A percentile compares a stretch with the other conserved stretches of the same genome.
Conservation (phyloP, 2,888 invertebrate species). For the Eupithecia pulchellata region DNA sequence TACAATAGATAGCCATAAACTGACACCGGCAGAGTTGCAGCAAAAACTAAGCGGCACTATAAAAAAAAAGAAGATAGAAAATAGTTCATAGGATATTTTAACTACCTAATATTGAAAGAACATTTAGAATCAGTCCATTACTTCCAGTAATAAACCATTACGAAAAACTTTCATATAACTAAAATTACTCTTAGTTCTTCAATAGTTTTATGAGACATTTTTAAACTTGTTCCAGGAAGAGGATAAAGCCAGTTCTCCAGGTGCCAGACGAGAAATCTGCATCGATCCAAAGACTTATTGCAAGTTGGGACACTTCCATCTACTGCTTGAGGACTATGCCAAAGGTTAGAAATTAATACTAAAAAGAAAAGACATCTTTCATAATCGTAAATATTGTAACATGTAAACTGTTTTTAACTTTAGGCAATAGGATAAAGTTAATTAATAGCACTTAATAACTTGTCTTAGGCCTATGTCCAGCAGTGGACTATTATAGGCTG, state of each 20-base stretch:
- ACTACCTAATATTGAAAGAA: background rate
- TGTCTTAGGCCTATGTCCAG: too few relatives aligned
- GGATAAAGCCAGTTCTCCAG: slow-evolving; percentile 78
- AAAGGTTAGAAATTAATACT: slow-evolving; percentile 89
- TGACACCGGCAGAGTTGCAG: too few relatives aligned
- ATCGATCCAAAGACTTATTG: slow-evolving; percentile 96
- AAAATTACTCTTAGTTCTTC: background rate
- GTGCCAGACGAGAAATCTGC: slow-evolving; percentile 87
- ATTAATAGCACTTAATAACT: too few relatives aligned
- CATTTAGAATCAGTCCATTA: background rate
- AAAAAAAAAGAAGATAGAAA: too few relatives aligned
- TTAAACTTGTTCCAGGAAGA: slow-evolving; percentile 65
- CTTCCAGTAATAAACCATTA: background rate
- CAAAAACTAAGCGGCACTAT: too few relatives aligned
- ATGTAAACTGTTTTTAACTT: too few relatives aligned
- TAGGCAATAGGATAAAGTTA: too few relatives aligned
- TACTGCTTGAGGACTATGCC: slow-evolving; percentile 95
- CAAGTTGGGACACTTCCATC: slow-evolving; percentile 97
- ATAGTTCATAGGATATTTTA: background rate
- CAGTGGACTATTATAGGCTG: too few relatives aligned
- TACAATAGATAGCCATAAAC: background rate
- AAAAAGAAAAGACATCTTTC: background rate
- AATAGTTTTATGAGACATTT: background rate
- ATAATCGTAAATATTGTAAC: too few relatives aligned
- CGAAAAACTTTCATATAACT: slow-evolving; percentile 3